Evolutionary conservation across 2,888 invertebrate genomes (phyloP), one percentile per base, ranked within the genome.

Genomic region (Cantharis rustica): DNA sequence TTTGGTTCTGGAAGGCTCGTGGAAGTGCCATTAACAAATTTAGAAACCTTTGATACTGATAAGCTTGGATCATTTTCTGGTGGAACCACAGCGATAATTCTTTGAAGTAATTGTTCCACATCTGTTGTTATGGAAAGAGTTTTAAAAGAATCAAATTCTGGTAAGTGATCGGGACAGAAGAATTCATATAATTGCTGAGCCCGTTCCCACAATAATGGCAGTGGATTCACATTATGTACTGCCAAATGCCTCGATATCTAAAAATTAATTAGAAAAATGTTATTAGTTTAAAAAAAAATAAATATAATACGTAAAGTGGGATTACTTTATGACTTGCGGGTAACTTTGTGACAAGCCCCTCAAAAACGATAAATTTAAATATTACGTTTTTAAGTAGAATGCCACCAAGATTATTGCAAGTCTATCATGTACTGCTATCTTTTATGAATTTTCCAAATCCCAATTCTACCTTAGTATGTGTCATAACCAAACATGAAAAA

Each of bases 111-210:
- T 80, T 90, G 90, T 84, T 96, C 95, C 47, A 94, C 93, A 84
- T 98, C 98, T 0, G 92, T 89, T n/a, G 94, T 92, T n/a, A 97
- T 95, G 0, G 95, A 94, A 47, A 93, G 91, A 10, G 92, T 90
- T 85, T 92, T 92, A 79, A 92, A 92, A 1, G 94, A 94, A 88
- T 96, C 95, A 84, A 96, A 94, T 83, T 94, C 95, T 0, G 97
- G 97, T 69, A 97, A 86, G 72, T 91, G 89, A 78, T 93, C 92
- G 0, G 96, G 96, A 78, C 93, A 93, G 86, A 95, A 96, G 83
- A 95, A 94, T 83, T 95, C 94, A 85, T 95, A 95, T 13, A 95
- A 85, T 84, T 94, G 92, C 82, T 94, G 92, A 0, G 94, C 93
- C 80, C 93, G 90, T 75, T 91, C 90, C 95, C 95, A 95, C 11